A percentile compares a stretch with the other conserved stretches of the same genome.
These are phyloP conservation scores for Phrixothrix hirtus DNA, from an alignment of 2,888 invertebrate species.

Conservation along the genomic window DNA sequence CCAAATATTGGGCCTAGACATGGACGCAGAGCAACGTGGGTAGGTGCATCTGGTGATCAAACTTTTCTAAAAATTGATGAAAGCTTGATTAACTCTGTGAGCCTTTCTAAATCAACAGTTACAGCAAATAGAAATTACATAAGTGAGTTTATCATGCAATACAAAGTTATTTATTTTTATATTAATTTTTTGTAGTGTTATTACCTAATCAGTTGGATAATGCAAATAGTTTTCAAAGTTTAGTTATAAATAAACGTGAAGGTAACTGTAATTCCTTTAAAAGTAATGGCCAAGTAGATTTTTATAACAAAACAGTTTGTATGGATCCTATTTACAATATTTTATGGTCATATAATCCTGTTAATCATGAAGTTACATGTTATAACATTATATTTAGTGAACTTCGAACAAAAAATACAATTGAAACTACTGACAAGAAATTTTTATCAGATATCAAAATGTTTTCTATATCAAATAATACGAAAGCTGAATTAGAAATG, in stretches of 20 bases:
- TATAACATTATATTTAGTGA: constrained; percentile 86
- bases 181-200: constrained; percentile 65
- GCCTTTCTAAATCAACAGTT: constrained; percentile 83
- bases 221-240: constrained; percentile 75
- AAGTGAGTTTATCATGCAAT: constrained; percentile 60
- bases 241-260: constrained; percentile 87
- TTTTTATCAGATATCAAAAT: constrained; percentile 42
- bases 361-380: constrained; percentile 69
- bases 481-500: constrained; percentile 36
- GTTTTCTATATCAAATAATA: constrained; percentile 11
- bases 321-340: constrained; percentile 93
- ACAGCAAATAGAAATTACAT: constrained; percentile 86
- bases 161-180: background rate
- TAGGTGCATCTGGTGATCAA: constrained; percentile 94
- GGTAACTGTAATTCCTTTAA: constrained; percentile 86
- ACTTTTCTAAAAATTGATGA: constrained; percentile 93
- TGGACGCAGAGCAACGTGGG: constrained; percentile 89
- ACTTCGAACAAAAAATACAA: constrained; percentile 55
- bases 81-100: constrained; percentile 87
- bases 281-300: constrained; percentile 81
- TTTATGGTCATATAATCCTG: constrained; percentile 85
- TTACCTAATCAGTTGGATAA: constrained; percentile 81
- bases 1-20: constrained; percentile 82
- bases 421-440: constrained; percentile 46
- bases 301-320: constrained; percentile 77